Evolutionary conservation across 2,797 vertebrate genomes (phyloP).

Genomic region (Dendrocincla fuliginosa): DNA sequence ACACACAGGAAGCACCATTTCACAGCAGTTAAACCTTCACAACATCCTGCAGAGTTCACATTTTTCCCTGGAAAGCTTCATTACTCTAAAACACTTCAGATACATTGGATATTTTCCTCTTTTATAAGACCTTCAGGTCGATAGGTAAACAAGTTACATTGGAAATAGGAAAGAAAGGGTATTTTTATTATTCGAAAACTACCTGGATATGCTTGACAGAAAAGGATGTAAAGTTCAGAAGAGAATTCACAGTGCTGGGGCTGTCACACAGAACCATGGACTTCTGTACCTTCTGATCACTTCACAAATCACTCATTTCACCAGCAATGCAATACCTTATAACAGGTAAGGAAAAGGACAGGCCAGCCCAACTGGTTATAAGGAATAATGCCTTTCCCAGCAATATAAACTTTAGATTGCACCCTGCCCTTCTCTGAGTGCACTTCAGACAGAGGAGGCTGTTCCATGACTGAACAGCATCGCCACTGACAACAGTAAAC

Average conservation of each 20-base stretch:
- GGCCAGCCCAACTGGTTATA: not conserved
- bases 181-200: not conserved
- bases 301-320: not conserved
- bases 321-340: not conserved
- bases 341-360: not conserved
- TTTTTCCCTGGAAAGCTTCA: fast-evolving
- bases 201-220: not conserved
- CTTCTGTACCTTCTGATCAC: not conserved
- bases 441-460: not conserved
- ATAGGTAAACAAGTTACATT: not conserved
- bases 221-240: not conserved
- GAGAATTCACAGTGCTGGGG: not conserved
- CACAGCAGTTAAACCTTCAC: not conserved
- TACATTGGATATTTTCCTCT: not conserved
- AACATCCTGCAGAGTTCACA: not conserved
- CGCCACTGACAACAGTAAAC: not conserved
- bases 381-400: not conserved
- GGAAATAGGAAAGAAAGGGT: not conserved
- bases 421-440: not conserved
- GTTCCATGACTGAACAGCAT: not conserved
- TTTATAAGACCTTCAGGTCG: not conserved
- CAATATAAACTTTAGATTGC: not conserved
- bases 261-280: not conserved
- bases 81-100: not conserved
- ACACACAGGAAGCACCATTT: not conserved